A percentile compares a stretch with the other conserved stretches of the same genome.
phyloP scores from a whole-genome alignment of 2,113 vertebrate species.

The Ellobius talpinus region DNA sequence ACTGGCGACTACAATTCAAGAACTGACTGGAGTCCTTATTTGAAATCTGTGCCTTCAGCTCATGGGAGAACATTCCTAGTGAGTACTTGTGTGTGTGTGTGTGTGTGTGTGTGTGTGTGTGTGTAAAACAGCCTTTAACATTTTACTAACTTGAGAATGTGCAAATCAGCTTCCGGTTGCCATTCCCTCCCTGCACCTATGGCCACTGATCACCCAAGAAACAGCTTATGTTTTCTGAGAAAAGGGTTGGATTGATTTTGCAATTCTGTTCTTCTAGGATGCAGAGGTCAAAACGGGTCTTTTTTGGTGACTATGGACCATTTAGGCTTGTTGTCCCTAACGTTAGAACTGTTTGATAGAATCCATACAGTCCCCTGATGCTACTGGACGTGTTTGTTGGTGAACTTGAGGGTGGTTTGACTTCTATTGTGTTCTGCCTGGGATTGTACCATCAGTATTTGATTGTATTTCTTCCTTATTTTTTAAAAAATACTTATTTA shows the following conservation, averaged over 20 bases:
- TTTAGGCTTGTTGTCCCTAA: neutral
- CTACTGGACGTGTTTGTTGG: neutral
- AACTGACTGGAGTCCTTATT: neutral
- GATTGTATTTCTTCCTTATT: neutral
- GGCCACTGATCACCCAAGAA: neutral
- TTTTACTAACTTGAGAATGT: neutral
- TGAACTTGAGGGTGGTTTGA: neutral
- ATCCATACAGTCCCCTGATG: neutral
- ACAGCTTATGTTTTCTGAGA: slow-evolving; percentile 11
- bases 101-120: neutral
- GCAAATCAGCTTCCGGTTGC: neutral
- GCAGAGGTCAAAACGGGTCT: neutral
- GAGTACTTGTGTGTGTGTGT: neutral
- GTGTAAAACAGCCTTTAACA: neutral
- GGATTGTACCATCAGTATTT: neutral
- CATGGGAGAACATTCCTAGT: neutral
- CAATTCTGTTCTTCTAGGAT: neutral
- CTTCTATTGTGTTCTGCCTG: neutral
- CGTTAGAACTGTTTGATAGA: neutral
- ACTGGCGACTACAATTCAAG: neutral
- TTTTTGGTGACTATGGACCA: neutral
- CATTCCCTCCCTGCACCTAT: neutral
- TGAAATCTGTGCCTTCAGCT: neutral
- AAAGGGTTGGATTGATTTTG: slow-evolving; percentile 59
- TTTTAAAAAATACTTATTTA: no score